Percentiles rank a stretch among this genome's conserved stretches.
Conservation (phyloP, 2,113 vertebrate genomes). For the Catharus bicknelli region DNA sequence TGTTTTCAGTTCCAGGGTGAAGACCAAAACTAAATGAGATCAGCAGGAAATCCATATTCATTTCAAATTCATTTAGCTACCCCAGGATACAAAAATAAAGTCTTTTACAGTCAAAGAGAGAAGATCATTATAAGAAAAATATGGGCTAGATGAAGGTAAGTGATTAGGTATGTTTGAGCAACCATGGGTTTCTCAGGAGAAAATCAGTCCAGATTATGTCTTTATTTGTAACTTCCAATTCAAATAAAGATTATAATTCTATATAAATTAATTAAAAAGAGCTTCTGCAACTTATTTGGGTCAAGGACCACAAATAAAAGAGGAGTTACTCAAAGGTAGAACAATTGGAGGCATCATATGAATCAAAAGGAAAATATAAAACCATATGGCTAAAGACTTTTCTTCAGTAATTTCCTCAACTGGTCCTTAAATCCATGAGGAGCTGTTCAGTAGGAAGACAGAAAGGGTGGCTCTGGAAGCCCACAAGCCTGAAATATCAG, state of each 20-base stretch:
- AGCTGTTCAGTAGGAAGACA: background rate
- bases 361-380: background rate
- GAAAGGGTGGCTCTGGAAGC: background rate
- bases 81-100: conserved; percentile 53
- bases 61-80: conserved; percentile 55
- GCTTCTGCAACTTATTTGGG: background rate
- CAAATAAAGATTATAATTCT: background rate
- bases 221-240: conserved; percentile 23
- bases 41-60: conserved; percentile 59
- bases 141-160: conserved; percentile 15
- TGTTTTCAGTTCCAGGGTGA: conserved; percentile 54
- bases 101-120: background rate
- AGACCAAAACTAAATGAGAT: conserved; percentile 55
- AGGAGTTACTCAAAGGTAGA: background rate
- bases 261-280: background rate
- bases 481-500: background rate
- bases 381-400: background rate
- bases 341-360: background rate
- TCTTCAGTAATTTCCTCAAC: background rate
- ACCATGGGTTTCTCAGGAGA: background rate
- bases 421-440: background rate
- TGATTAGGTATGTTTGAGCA: conserved; percentile 17
- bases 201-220: background rate
- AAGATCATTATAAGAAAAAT: conserved; percentile 50
- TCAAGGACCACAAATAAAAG: background rate